Evolutionary conservation across 2,888 invertebrate species (phyloP).

Genomic region (Andrena hattorfiana): DNA sequence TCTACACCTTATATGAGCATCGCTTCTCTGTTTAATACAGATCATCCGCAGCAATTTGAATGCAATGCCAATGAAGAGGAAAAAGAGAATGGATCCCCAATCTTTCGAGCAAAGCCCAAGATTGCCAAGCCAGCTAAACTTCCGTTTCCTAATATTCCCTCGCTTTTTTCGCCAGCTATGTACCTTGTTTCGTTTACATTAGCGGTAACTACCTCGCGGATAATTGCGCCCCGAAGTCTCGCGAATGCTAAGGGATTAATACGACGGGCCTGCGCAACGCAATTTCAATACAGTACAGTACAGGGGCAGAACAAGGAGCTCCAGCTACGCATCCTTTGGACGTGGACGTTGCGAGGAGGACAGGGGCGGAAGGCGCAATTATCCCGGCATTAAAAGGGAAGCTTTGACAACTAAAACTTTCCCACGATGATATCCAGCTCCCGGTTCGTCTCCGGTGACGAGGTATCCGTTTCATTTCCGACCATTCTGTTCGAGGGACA

Average conservation of each 20-base stretch:
- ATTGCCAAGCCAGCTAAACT: background rate
- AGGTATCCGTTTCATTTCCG: slow-evolving; percentile 34
- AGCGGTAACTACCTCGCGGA: background rate
- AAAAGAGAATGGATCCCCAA: background rate
- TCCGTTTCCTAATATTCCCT: background rate
- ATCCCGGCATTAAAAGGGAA: slow-evolving; percentile 30
- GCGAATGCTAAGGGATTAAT: slow-evolving; percentile 22
- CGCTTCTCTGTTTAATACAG: too few species aligned
- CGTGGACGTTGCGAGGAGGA: background rate
- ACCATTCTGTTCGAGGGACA: background rate
- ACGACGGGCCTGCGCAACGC: slow-evolving; percentile 1
- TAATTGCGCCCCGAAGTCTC: slow-evolving; percentile 10
- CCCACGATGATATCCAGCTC: background rate
- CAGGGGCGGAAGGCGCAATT: slow-evolving; percentile 34
- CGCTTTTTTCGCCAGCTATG: background rate
- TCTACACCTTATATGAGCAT: too few species aligned
- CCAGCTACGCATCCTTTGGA: slow-evolving; percentile 8
- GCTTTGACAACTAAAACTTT: slow-evolving; percentile 43
- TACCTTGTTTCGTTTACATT: background rate
- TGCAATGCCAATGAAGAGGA: background rate
- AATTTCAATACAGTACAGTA: slow-evolving; percentile 22
- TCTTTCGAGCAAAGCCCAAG: background rate
- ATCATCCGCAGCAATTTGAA: too few species aligned
- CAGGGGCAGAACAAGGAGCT: background rate
- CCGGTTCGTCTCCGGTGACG: background rate